Evolutionary conservation across 2,797 vertebrate genomes (phyloP), one percentile per base, ranked within the genome.

Genomic region (Pteropus rufus): DNA sequence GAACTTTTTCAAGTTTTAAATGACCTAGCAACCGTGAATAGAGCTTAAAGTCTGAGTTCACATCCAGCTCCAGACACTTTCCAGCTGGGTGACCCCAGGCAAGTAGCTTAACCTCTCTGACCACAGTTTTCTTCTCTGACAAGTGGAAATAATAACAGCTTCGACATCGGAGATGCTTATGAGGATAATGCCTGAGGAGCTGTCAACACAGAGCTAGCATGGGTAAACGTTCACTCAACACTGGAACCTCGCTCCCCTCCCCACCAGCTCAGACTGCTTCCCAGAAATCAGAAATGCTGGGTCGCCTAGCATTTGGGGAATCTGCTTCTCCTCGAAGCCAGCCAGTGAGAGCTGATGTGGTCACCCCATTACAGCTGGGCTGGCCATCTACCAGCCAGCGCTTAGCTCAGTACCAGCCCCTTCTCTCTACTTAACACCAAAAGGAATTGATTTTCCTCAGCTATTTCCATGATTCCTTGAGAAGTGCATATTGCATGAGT

Each of bases 381-480:
- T 95, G 72, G 87, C 39, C 84, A 95, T 49, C 76, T 62, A 82
- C 82, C 73, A 97, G 75, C 88, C 92, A n/a, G 64, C 84, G 24
- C 58, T 91, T 94, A 62, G 26, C 62, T 96, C 81, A 75, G 11
- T 39, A 26, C 44, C n/a, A 73, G 77, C 49, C 70, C 87, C 60
- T 94, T 72, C 94, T 96, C 89, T 69, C 2, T 88, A 23, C 60
- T 52, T 83, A 93, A 94, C 24, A 64, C 85, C 91, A 64, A 92
- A 96, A 96, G 15, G 70, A 87, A 86, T 91, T 75, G 54, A 65
- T 90, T 96, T 96, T 83, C 76, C 18, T n/a, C 54, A 97, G 79
- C 10, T 79, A 31, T 92, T 80, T 94, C 58, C 83, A 75, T 69
- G 36, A 77, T 49, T 62, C 94, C 64, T 77, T 3, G 41, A 89